Base-by-base conservation (phyloP, 1,140 invertebrate genomes). In the Cydia strobilella region DNA sequence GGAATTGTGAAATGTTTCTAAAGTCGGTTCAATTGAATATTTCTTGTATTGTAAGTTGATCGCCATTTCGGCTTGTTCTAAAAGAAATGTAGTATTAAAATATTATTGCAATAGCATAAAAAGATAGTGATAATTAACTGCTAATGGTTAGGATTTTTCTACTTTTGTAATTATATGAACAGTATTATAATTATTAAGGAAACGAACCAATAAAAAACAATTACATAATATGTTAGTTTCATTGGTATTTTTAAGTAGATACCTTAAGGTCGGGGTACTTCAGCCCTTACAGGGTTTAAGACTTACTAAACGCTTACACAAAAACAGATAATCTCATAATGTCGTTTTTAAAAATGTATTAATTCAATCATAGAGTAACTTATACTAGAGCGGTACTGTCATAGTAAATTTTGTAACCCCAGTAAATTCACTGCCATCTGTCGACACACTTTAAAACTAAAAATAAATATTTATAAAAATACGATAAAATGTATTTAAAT, bases 31-130 rank as follows among this genome's bases (percentile, higher is more conserved):
- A 59, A 59, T 59, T 59, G 9, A 42, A 59, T 23, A 59, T 59
- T 59, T 59, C 18, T 59, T 23, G 54, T 59, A 59, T 54, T 54
- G 51, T 59, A 23, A 23, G 2, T 59, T 59, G 51, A 59, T n/a
- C n/a, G 65, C 65, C 65, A 69, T 39, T 69, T 69, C 65, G 65
- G 65, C 65, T 69, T 69, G 65, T 69, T 69, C 5, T 69, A 69
- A 27, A 27, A 66, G 27, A 39, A 35, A 35, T 65, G 25, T 69
- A 18, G 65, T 35, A 35, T 20, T 35, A 15, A 63, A 63, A 12
- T 63, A 63, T 63, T 25, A 2, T 63, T 27, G 13, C 63, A 18
- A 54, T 66, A 31, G 5, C 7, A 59, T 66, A 39, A 31, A 69
- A 69, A 18, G 13, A 39, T 69, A 69, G 31, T 20, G 18, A 69